Percentiles rank a stretch among this genome's conserved stretches.
These are phyloP conservation scores for Ecliptopera silaceata DNA, from an alignment of 2,888 invertebrate genomes.

Conservation along the genomic window DNA sequence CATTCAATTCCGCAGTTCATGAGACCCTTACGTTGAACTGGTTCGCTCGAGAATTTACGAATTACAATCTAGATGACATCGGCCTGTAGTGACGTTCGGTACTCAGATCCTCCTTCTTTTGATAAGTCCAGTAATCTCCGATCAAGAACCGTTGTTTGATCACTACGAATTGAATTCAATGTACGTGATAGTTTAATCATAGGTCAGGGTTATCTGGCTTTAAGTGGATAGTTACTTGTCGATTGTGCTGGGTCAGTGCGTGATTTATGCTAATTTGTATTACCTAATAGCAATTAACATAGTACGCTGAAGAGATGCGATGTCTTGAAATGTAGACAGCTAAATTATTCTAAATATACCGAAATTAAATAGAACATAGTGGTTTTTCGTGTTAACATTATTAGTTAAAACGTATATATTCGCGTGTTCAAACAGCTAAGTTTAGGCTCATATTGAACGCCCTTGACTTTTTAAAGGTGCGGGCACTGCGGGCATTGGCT, in stretches of 20 bases:
- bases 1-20: constrained; percentile 10
- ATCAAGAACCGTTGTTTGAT: constrained; percentile 21
- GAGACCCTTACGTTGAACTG: constrained; percentile 3
- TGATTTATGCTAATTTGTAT: constrained; percentile 6
- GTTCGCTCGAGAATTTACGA: constrained; percentile 13
- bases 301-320: neutral
- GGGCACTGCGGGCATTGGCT: constrained; percentile 2
- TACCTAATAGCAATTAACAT: constrained; percentile 4
- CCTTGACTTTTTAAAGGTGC: constrained; percentile 13
- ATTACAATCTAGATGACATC: constrained; percentile 6
- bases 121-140: constrained; percentile 21
- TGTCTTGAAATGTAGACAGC: neutral
- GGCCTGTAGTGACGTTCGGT: constrained; percentile 6
- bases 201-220: constrained; percentile 32
- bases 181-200: constrained; percentile 23
- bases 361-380: too few species aligned
- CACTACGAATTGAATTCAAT: constrained; percentile 17
- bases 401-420: neutral
- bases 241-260: constrained; percentile 24
- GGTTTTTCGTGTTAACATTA: too few species aligned
- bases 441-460: neutral
- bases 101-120: constrained; percentile 7
- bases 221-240: constrained; percentile 23
- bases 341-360: too few species aligned
- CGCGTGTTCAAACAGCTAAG: neutral